phyloP scores from a whole-genome alignment of 30 jellyfish, hydroid and myxozoan genomes.

The Hydractinia symbiolongicarpus region DNA sequence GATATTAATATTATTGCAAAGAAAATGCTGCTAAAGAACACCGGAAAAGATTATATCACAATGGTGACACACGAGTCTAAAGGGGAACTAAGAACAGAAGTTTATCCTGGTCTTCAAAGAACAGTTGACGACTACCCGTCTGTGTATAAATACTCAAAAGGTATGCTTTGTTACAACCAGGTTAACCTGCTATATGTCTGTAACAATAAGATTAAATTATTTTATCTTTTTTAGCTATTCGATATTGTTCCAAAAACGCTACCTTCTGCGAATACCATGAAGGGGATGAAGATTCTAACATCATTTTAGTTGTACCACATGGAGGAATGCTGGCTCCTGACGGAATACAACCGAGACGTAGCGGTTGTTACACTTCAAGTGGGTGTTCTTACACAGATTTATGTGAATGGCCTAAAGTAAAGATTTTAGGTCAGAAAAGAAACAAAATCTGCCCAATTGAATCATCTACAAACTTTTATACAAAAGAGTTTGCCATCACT shows the following conservation, averaged over 20 bases:
- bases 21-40: too few species aligned
- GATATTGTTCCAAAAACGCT: not conserved
- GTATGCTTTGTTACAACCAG: not conserved
- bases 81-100: too few species aligned
- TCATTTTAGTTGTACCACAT: not conserved
- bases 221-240: not conserved
- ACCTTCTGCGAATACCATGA: conserved; percentile 14
- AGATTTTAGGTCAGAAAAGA: not conserved
- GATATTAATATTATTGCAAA: too few species aligned
- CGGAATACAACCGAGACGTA: not conserved
- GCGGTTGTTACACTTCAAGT: not conserved
- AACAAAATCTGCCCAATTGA: not conserved
- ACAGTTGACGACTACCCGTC: not conserved
- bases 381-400: not conserved
- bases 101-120: too few species aligned
- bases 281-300: not conserved
- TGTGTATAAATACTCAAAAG: not conserved
- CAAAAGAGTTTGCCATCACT: not conserved
- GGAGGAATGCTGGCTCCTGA: conserved; percentile 1
- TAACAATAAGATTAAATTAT: too few species aligned
- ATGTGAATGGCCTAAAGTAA: not conserved
- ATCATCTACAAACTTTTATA: not conserved
- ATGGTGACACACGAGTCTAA: too few species aligned
- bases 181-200: too few species aligned
- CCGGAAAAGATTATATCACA: too few species aligned